A percentile compares a stretch with the other conserved stretches of the same genome.
Conservation (phyloP, 2,113 vertebrate genomes). For the Amblyornis subalaris region DNA sequence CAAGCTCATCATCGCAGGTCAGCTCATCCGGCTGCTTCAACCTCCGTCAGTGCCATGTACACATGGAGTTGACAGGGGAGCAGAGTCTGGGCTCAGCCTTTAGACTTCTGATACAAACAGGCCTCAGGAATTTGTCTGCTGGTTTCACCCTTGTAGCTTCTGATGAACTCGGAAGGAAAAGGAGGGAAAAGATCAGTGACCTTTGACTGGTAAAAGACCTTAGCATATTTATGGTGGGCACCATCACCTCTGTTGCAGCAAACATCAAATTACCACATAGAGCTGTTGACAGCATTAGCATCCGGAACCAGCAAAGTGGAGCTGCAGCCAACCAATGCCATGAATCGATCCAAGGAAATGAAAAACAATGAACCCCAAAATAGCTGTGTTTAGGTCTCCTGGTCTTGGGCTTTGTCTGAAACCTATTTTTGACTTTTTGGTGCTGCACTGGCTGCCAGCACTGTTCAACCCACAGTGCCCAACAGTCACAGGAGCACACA, state of each 20-base stretch:
- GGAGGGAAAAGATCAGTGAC: neutral
- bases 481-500: accelerated
- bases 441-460: neutral
- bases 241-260: neutral
- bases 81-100: neutral
- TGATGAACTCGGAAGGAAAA: neutral
- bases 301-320: neutral
- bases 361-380: neutral
- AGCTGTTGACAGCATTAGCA: neutral
- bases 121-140: neutral
- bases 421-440: neutral
- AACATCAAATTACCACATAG: neutral
- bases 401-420: neutral
- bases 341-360: neutral
- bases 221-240: neutral
- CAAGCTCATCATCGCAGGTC: neutral
- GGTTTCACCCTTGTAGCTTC: slow-evolving; percentile 10
- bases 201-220: neutral
- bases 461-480: neutral
- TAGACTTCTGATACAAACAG: neutral
- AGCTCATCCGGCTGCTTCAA: neutral
- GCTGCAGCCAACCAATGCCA: neutral
- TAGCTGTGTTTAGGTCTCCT: neutral
- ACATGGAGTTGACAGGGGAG: neutral
- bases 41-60: neutral